Evolutionary conservation across 2,888 invertebrate genomes (phyloP), one percentile per base, ranked within the genome.

Genomic region (Therioaphis trifolii): DNA sequence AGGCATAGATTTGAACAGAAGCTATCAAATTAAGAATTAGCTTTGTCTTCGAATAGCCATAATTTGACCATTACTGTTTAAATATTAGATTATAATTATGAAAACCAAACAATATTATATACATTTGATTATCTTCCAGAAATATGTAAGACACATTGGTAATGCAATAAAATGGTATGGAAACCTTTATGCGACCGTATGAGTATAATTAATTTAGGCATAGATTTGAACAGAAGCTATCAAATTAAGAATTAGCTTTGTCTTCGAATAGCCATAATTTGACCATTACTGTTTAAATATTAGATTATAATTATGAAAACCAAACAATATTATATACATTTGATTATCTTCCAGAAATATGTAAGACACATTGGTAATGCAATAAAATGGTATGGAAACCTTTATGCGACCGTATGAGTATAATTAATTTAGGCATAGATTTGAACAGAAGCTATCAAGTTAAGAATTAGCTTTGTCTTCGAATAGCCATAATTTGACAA

Each of bases 321-420:
- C 15, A 46, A 14, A 14, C 15, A 9, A 46, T 14, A 46, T 12
- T 46, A 46, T 12, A 14, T 46, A 46, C 15, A 14, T 46, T 46
- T 9, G 12, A 46, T 46, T 24, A 68, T 68, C 14, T 21, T 14
- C 11, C 27, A 14, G 4, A 46, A 76, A 46, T 55, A 35, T 66
- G 63, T 85, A 69, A n/a, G 49, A 21, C 78, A 78, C 68, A 69
- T 79, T 79, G 78, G 69, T 79, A 43, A 69, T 69, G 78, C 69
- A 24, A 52, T 15, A 35, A 68, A 69, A 40, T 5, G 21, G 49
- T 61, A 4, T 27, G 15, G 43, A 40, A 52, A 52, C 9, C 52
- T 24, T 24, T n/a, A 1, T 18, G 29, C 24, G 18, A 78, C 35
- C 1, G 27, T 35, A 46, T 40, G 11, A 18, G 14, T 24, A 35